phyloP scores from a whole-genome alignment of 2,888 invertebrate species.

The Thyatira batis region DNA sequence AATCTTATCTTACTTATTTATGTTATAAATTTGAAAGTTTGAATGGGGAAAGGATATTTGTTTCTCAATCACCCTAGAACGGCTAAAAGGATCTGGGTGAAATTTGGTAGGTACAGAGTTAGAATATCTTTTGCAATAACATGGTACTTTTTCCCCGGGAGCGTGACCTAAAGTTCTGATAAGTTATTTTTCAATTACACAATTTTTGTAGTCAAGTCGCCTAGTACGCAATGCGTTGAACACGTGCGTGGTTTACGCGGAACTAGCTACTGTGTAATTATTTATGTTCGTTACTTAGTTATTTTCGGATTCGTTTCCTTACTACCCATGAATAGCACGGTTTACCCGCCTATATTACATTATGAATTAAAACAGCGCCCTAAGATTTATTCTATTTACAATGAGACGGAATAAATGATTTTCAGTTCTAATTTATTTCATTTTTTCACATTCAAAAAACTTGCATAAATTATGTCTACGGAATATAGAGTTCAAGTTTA shows the following conservation, averaged over 20 bases:
- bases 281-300: conserved; percentile 56
- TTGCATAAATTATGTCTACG: conserved; percentile 9
- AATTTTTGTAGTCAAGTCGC: conserved; percentile 26
- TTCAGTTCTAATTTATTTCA: background rate
- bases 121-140: too few relatives aligned
- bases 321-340: conserved; percentile 32
- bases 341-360: conserved; percentile 17
- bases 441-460: background rate
- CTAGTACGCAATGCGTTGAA: conserved; percentile 33
- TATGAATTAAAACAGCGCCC: background rate
- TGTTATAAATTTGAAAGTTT: too few relatives aligned
- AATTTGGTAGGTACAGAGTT: too few relatives aligned
- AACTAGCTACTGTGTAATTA: conserved; percentile 48
- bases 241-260: conserved; percentile 52
- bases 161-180: too few relatives aligned
- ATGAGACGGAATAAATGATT: background rate
- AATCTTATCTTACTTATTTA: too few relatives aligned
- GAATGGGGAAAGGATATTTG: too few relatives aligned
- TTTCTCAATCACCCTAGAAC: too few relatives aligned
- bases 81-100: too few relatives aligned
- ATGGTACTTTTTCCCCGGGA: too few relatives aligned
- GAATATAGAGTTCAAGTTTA: conserved; percentile 44
- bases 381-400: background rate
- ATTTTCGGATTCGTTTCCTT: conserved; percentile 56
- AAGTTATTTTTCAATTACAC: conserved; percentile 13